Evolutionary conservation across 2,888 invertebrate genomes (phyloP).

Genomic region (Caenorhabditis wallacei): DNA sequence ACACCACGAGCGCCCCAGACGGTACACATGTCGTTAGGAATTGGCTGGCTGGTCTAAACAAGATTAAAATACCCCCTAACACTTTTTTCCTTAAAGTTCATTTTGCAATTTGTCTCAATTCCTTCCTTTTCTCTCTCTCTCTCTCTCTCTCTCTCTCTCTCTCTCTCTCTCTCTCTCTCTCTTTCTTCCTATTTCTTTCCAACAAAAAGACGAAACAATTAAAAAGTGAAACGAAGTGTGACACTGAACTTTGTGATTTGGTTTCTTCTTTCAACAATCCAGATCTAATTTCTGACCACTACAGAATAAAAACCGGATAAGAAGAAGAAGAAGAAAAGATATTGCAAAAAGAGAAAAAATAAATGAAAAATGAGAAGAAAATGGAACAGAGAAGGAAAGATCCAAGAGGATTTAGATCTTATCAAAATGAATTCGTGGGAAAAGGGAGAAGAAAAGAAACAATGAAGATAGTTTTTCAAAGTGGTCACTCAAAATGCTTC

Average conservation of each 20-base stretch:
- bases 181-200: neutral
- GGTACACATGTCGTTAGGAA: too few relatives aligned
- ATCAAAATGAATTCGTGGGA: conserved; percentile 8
- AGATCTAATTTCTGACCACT: neutral
- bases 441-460: neutral
- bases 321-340: neutral
- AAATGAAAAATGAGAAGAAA: neutral
- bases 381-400: neutral
- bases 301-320: neutral
- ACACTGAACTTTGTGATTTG: conserved; percentile 41
- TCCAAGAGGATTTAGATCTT: neutral
- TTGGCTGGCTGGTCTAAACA: too few relatives aligned
- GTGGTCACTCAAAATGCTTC: neutral
- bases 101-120: too few relatives aligned
- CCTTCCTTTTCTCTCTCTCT: too few relatives aligned
- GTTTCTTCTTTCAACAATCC: neutral
- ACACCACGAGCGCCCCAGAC: too few relatives aligned
- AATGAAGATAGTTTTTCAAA: neutral
- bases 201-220: neutral
- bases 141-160: too few relatives aligned
- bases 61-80: too few relatives aligned
- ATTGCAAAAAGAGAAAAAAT: conserved; percentile 1
- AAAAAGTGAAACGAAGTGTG: conserved; percentile 31
- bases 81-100: too few relatives aligned
- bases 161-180: too few relatives aligned